Conservation (phyloP, 2,888 invertebrate species). For the Drosophila setosimentum region DNA sequence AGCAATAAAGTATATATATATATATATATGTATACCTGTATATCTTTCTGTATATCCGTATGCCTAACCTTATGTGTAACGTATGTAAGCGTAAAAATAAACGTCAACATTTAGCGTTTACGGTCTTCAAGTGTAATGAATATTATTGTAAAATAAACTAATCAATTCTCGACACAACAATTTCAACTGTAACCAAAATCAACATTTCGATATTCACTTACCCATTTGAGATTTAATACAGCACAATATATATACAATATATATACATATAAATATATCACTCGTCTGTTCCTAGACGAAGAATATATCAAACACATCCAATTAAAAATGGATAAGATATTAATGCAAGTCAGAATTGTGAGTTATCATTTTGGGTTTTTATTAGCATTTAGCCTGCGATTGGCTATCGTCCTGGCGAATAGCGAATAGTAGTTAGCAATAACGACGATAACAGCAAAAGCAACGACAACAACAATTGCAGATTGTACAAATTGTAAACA, state of each 20-base stretch:
- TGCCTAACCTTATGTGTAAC: conserved; percentile 15
- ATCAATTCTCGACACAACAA: conserved; percentile 55
- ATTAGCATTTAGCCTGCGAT: conserved; percentile 35
- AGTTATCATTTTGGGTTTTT: conserved; percentile 13
- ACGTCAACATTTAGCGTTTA: conserved; percentile 22
- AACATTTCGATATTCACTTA: conserved; percentile 11
- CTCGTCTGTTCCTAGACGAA: no score
- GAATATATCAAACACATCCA: no score
- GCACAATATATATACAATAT: not conserved
- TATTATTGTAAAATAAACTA: conserved; percentile 65
- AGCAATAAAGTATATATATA: not conserved
- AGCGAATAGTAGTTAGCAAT: conserved; percentile 8
- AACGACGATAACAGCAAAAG: conserved; percentile 1
- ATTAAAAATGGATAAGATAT: not conserved
- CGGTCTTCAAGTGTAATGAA: conserved; percentile 45
- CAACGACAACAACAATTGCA: conserved; percentile 13
- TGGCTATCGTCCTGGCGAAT: conserved; percentile 19
- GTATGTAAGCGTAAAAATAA: conserved; percentile 12
- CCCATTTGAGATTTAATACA: not conserved
- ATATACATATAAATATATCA: not conserved
- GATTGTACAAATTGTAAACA: conserved; percentile 45
- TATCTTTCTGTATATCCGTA: conserved; percentile 24
- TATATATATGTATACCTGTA: conserved; percentile 1
- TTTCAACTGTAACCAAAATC: conserved; percentile 13
- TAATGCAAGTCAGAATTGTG: not conserved